phyloP scores from a whole-genome alignment of 2,797 vertebrate genomes.

The Chiroxiphia lanceolata region DNA sequence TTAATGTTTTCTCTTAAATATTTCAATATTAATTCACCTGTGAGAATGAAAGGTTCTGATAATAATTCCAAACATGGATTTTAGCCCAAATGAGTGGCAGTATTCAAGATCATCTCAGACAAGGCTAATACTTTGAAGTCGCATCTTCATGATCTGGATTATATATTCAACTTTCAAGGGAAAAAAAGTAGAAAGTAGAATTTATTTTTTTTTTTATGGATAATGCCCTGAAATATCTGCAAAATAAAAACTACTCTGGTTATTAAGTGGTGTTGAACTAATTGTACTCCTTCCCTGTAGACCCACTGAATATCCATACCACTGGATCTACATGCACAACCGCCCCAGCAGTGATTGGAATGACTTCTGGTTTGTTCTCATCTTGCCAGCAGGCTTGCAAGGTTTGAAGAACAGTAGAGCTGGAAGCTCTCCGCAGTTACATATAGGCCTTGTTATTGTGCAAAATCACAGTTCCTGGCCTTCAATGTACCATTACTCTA shows the following conservation, averaged over 20 bases:
- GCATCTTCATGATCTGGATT: background rate
- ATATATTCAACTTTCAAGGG: background rate
- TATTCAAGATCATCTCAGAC: background rate
- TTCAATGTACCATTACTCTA: rapidly evolving
- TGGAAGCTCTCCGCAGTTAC: background rate
- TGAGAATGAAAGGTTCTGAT: background rate
- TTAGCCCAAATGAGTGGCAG: background rate
- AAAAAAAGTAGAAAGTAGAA: background rate
- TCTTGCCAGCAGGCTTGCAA: background rate
- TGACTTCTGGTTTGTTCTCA: background rate
- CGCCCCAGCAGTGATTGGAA: background rate
- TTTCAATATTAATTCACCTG: background rate
- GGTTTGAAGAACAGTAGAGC: background rate
- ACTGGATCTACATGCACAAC: background rate
- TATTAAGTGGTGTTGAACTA: background rate
- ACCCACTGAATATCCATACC: background rate
- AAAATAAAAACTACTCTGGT: background rate
- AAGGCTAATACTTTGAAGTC: background rate
- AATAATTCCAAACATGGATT: background rate
- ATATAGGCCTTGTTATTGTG: background rate
- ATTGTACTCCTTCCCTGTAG: background rate
- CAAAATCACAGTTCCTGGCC: background rate
- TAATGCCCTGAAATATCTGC: background rate
- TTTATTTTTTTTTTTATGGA: background rate
- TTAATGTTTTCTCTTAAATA: background rate